Base-by-base conservation (phyloP, 2,113 vertebrate species). In the Mastomys natalensis region DNA sequence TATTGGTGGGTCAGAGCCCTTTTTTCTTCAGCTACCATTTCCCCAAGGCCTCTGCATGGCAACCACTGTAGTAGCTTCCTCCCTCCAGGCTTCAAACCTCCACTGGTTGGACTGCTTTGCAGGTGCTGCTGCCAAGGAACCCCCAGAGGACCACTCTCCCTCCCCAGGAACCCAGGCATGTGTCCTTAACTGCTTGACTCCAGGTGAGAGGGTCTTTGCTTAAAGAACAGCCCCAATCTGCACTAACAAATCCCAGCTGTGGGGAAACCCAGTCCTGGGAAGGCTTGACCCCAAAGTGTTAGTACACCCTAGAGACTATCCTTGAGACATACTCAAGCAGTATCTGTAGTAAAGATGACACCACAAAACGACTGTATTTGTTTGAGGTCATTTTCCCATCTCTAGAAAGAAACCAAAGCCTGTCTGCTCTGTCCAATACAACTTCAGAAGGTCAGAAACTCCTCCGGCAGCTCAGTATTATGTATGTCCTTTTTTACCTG, bases 1-100 rank as follows among this genome's bases (percentile, higher is more conserved):
- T 90, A 55, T 22, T 5, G 70, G 40, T 7, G 29, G 40, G 37
- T 37, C 78, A 22, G 64, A 73, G 53, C 26, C 3, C 10, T 53
- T 37, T 74, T 64, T n/a, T 70, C 72, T 85, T 37, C 1, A 31
- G 82, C 15, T 37, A 17, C 62, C 89, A 19, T 6, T 19, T 82
- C 94, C 96, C 98, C 13, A 15, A 64, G 31, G 96, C 58, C 90
- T 29, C 1, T 55, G 40, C 96, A 76, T 82, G 81, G 97, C 95
- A 97, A 97, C 97, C 82, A 89, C 58, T 17, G 37, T 1, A 78
- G 58, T 29, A 62, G 45, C 0, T 10, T 12, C 26, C 51, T 90
- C 89, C 92, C 96, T 92, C 60, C 9, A 55, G 90, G 92, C 72
- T 53, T 26, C 66, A 3, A 84, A 76, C 10, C 55, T 90, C 80